Evolutionary conservation across 37 sponge, comb jelly and placozoan species (phyloP), one percentile per base, ranked within the genome.

Genomic region (Diacarnus erythraeanus): DNA sequence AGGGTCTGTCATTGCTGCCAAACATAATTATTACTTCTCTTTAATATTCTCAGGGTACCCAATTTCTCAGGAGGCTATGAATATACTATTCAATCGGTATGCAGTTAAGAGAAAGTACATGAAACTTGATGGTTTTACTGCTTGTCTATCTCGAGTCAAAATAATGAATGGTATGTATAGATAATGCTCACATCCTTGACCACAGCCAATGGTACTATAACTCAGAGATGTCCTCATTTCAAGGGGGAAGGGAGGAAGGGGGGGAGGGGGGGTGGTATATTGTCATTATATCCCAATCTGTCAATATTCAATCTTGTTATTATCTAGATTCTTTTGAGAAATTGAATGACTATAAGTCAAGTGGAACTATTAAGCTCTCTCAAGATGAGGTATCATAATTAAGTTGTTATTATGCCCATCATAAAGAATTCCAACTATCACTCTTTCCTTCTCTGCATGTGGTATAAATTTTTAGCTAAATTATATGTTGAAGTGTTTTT

Each of bases 101-200:
- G 84, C 92, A 35, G 75, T 42, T 57, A 75, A 77, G 77, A 87
- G 92, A 68, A 54, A 51, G 71, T 87, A 76, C 72, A 84, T 92
- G 88, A 75, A 80, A 26, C 57, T 92, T 42, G 92, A 92, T 67
- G 88, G 83, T 84, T 92, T 92, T 77, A 64, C 72, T 9, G 71
- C 88, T 42, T 92, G 92, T 42, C 78, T 87, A 30, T 83, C 84
- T 20, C 74, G 92, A 25, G 73, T 87, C 31, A 87, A 92, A 64
- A 85, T 90, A 25, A 85, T 90, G 91, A 42, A 71, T 54, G 82
- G 91, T 85, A 57, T 21, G 12, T 54, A 12, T 18, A n/a, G n/a
- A n/a, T n/a, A n/a, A n/a, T n/a, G n/a, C n/a, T n/a, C n/a, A n/a
- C n/a, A n/a, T n/a, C n/a, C n/a, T n/a, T n/a, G n/a, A n/a, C n/a